phyloP scores from a whole-genome alignment of 1,140 invertebrate genomes.

The Heliothis subflexa region DNA sequence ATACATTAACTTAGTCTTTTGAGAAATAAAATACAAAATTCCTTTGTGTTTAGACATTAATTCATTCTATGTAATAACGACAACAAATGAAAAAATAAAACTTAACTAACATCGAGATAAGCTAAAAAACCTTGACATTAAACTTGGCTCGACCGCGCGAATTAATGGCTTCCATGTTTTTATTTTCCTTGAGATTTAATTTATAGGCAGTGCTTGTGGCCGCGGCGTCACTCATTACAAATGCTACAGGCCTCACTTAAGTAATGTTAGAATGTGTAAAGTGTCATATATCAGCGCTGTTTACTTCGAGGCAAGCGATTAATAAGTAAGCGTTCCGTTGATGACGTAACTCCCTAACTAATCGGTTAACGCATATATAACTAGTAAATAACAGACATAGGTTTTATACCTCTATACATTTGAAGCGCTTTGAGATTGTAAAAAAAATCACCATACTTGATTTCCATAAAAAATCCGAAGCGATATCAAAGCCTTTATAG shows the following conservation, averaged over 20 bases:
- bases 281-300: slow-evolving; percentile 83
- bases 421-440: background rate
- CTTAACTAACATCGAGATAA: slow-evolving; percentile 84
- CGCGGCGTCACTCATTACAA: slow-evolving; percentile 81
- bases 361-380: slow-evolving; percentile 24
- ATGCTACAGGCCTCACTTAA: slow-evolving; percentile 76
- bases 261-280: slow-evolving; percentile 82
- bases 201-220: slow-evolving; percentile 80
- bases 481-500: background rate
- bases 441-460: background rate
- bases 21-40: slow-evolving; percentile 54
- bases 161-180: slow-evolving; percentile 86
- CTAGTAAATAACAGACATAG: slow-evolving; percentile 12
- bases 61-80: slow-evolving; percentile 75
- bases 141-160: slow-evolving; percentile 84
- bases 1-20: slow-evolving; percentile 32
- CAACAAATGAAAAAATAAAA: slow-evolving; percentile 80
- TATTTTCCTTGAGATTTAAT: slow-evolving; percentile 86
- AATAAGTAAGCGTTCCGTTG: slow-evolving; percentile 71
- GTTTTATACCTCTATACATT: background rate
- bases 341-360: slow-evolving; percentile 65
- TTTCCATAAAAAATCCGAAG: slow-evolving; percentile 21
- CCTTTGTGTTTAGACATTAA: slow-evolving; percentile 63
- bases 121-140: slow-evolving; percentile 85
- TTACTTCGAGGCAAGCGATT: slow-evolving; percentile 72